These are phyloP conservation scores for Oreonectes daqikongensis DNA, from an alignment of 2,797 vertebrate genomes.

Conservation along the genomic window DNA sequence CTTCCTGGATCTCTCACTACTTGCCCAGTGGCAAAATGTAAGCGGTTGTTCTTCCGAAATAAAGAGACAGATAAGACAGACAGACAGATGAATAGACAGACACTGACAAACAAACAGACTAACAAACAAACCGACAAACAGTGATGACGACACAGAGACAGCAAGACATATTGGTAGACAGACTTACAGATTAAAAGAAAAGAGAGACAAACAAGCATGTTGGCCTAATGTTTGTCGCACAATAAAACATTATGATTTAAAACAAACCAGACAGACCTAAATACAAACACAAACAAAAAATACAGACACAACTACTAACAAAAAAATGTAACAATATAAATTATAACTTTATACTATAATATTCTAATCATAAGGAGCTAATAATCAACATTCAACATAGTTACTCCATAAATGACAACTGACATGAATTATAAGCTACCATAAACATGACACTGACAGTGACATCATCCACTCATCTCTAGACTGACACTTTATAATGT, in stretches of 20 bases:
- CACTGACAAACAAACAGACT: neutral
- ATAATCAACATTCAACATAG: neutral
- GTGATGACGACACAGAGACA: neutral
- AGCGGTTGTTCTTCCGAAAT: conserved; percentile 88
- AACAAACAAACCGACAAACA: neutral
- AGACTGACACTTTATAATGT: neutral
- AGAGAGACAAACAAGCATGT: neutral
- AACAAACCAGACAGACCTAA: neutral
- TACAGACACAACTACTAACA: neutral
- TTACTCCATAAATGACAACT: no score
- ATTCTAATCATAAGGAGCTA: neutral
- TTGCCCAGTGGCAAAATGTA: conserved; percentile 90
- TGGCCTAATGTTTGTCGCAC: neutral
- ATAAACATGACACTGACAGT: neutral
- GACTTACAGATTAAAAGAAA: neutral
- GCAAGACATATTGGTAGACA: neutral
- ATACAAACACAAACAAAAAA: neutral
- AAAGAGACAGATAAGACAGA: conserved; percentile 68
- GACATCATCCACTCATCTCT: neutral
- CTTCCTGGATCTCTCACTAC: conserved; percentile 85
- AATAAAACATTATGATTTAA: neutral
- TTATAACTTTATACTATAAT: no score
- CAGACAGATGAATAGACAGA: conserved; percentile 4
- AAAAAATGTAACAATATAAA: no score
- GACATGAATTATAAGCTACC: neutral